phyloP scores from a whole-genome alignment of 2,797 vertebrate species.

The Neosilurus hyrtlii region DNA sequence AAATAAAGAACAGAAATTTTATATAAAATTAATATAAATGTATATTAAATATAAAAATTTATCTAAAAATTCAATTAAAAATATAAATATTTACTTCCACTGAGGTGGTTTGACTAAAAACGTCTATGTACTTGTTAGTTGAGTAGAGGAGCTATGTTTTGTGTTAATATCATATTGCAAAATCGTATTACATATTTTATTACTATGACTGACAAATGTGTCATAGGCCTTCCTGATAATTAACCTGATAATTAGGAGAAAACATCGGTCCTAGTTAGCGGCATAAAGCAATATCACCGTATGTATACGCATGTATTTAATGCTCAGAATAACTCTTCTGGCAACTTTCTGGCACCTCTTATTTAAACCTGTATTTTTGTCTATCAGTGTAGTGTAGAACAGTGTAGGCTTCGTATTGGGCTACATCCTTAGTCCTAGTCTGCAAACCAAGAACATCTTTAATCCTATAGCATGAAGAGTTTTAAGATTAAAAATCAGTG shows the following conservation, averaged over 20 bases:
- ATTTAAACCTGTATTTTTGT: background rate
- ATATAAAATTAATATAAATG: no score
- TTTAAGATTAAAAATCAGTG: background rate
- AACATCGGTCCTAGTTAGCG: background rate
- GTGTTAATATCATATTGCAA: background rate
- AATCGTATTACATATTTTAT: background rate
- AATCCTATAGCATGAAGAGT: background rate
- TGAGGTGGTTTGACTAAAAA: background rate
- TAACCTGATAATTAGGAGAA: no score
- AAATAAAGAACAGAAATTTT: background rate
- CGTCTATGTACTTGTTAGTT: background rate
- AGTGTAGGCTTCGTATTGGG: background rate
- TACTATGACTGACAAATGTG: background rate
- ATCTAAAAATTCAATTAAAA: no score
- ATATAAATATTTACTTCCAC: background rate
- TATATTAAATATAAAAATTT: no score
- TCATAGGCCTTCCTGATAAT: background rate
- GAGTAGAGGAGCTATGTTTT: no score
- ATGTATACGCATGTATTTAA: background rate
- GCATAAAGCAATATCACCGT: background rate
- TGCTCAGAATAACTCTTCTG: background rate
- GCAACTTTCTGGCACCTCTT: background rate
- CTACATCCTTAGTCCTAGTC: background rate
- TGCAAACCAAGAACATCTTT: background rate
- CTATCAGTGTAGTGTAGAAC: no score